phyloP scores from a whole-genome alignment of 2,797 vertebrate species.

The Enteromius fasciolatus region DNA sequence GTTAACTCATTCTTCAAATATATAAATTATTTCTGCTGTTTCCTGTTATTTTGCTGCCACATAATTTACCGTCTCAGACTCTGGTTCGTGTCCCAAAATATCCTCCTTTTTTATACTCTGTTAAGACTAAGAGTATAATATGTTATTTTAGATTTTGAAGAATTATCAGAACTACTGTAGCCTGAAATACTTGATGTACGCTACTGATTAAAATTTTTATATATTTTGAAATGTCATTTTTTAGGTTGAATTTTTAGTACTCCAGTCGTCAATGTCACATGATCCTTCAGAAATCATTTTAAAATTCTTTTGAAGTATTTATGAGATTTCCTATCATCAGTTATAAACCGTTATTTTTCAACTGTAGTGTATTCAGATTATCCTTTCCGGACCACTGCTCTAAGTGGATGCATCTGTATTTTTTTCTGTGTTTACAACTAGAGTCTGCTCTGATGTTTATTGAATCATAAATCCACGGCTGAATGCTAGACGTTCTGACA shows the following conservation, averaged over 20 bases:
- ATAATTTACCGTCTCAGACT: constrained; percentile 31
- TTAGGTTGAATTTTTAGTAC: neutral
- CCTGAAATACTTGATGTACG: neutral
- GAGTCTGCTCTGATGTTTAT: constrained; percentile 44
- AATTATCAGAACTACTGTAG: neutral
- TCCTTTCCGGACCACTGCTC: neutral
- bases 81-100: constrained; percentile 12
- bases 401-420: neutral
- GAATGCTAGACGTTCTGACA: constrained; percentile 42
- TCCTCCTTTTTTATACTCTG: neutral
- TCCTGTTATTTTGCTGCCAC: constrained; percentile 32
- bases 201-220: neutral
- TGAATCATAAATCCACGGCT: constrained; percentile 46
- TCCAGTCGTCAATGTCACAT: neutral
- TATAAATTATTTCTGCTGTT: constrained; percentile 24
- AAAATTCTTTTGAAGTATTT: neutral
- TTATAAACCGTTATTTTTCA: neutral
- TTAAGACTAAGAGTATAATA: neutral
- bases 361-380: neutral
- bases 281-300: neutral
- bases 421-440: constrained; percentile 31
- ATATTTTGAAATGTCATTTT: too few relatives aligned
- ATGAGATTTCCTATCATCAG: neutral
- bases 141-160: constrained; percentile 5
- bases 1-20: neutral